Base-by-base conservation (phyloP, 2,888 invertebrate species). In the Aphidoletes aphidimyza region DNA sequence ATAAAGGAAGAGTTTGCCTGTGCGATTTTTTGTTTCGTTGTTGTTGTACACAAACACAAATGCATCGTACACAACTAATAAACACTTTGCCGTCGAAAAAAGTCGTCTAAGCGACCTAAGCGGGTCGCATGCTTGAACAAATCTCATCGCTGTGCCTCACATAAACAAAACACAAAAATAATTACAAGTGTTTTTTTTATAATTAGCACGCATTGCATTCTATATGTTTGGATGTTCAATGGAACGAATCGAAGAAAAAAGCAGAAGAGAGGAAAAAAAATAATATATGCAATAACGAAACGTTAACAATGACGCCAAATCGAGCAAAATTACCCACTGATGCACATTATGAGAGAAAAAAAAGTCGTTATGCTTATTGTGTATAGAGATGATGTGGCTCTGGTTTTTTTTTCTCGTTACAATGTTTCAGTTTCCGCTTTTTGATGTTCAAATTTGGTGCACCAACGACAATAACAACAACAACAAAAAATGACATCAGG, bases 41-140 rank as follows among this genome's bases (percentile, higher is more conserved):
- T n/a, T n/a, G n/a, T n/a, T n/a, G n/a, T n/a, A n/a, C n/a, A n/a
- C n/a, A n/a, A 69, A 30, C 69, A 30, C 30, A 14, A 69, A 69
- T 69, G 30, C 17, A n/a, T n/a, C n/a, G n/a, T n/a, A n/a, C n/a
- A n/a, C 30, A 14, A 30, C 69, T 69, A 69, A 69, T 69, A 69
- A 30, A 69, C 69, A 30, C 69, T 69, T 69, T 14, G n/a, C 34
- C 0, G 26, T 22, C 54, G 26, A 54, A 42, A 14, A 42, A 42
- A 42, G 14, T n/a, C n/a, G n/a, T n/a, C n/a, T n/a, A n/a, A 22
- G 54, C 22, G 26, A 30, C 11, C 69, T 11, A 30, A 69, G 0
- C 34, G 11, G 14, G 30, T 69, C 69, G 69, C 69, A n/a, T 69
- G 69, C 69, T 30, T 69, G 11, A n/a, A 30, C n/a, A 69, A 3